Evolutionary conservation across 1,140 invertebrate species (phyloP), one percentile per base, ranked within the genome.

Genomic region (Formica exsecta): DNA sequence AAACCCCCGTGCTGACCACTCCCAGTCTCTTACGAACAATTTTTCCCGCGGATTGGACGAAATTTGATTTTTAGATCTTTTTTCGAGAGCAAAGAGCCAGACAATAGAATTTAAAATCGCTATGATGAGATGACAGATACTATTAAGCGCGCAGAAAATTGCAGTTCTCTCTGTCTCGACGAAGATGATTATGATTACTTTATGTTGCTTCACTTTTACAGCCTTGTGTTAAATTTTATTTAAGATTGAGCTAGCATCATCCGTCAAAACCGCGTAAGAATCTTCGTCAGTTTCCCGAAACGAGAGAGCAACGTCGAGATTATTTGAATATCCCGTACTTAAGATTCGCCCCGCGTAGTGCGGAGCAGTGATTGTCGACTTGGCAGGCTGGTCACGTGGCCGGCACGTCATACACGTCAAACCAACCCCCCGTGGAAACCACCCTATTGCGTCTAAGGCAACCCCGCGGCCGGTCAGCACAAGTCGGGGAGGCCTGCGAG

Each of bases 391-490:
- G 94, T 94, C 95, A 95, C 95, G 95, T 93, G 93, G 90, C 91
- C 84, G 88, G 92, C 93, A 94, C 94, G 94, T 95, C 95, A 95
- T 95, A 95, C 91, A 92, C 94, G 93, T 95, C 94, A 95, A 95
- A 94, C 91, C 91, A 85, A 89, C 91, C 92, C 91, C 90, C 90
- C 76, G 89, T 86, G 86, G 77, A 86, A 88, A 75, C 81, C 86
- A 71, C 83, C 74, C 85, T 90, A 86, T 83, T 86, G 89, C 89
- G 91, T 89, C 92, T 86, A 89, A 92, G 90, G 92, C 86, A 62
- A 29, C 73, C 73, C 57, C 85, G 51, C 44, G 57, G 57, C 51
- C 57, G 76, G 59, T 51, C 66, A 32, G 66, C 25, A 64, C 6
- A 85, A 25, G 25, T 51, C 87, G 86, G 76, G 80, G 73, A 77